Base-by-base conservation (phyloP, 1,140 invertebrate genomes). In the Polyergus mexicanus region DNA sequence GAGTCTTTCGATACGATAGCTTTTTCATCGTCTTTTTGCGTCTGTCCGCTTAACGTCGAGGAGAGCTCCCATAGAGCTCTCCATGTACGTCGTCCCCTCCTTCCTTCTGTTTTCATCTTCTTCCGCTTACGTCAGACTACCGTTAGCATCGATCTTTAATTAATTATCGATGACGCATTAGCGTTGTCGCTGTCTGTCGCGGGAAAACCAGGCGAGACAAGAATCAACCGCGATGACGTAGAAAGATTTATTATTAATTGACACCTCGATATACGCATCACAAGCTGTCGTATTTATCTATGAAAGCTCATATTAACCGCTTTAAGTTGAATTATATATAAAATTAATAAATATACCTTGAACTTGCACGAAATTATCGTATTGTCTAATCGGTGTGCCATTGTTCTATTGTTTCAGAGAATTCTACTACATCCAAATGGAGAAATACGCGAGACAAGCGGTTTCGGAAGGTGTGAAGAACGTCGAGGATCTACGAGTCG, bases 341-440 rank as follows among this genome's bases (percentile, higher is more conserved):
- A 41, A 60, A 56, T 80, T 60, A 58, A 8, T 3, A 19, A 16
- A 1, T 25, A 19, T 35, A 10, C 4, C 28, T 28, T 25, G 22
- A 6, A 16, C 0, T 41, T 56, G 0, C 19, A 41, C 10, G 11
- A 41, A 13, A 6, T 13, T 28, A 35, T 35, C 41, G 32, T 32
- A 7, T 60, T 25, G 25, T 76, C 41, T 90, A 86, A 88, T 2
- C 56, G 41, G 3, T 19, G 28, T 69, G 16, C 16, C 16, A 86
- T 86, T 88, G 91, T 80, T 92, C 90, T 44, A 3, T 92, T 10
- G 93, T 97, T 97, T 63, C 97, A 99, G 99, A 95, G 99, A 99
- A 96, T 99, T 99, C 96, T 99, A 99, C 96, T 99, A 99, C 96
- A 99, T 99, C 94, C 99, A 99, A 96, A 99, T 99, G 99, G 99